These are phyloP conservation scores for Murina feae DNA, from an alignment of 2,113 vertebrate species.

Conservation along the genomic window DNA sequence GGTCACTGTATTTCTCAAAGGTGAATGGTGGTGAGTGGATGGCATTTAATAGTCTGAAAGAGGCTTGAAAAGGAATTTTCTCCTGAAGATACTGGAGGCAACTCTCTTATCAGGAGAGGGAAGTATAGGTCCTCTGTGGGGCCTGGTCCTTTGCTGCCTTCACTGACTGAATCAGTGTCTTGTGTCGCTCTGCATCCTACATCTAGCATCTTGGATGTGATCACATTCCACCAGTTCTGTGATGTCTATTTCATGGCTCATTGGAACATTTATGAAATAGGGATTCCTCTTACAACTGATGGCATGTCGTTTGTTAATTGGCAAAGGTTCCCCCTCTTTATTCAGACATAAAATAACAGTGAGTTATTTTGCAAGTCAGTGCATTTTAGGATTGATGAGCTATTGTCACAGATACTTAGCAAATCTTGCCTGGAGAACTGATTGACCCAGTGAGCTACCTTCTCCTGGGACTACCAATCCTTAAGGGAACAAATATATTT, in stretches of 20 bases:
- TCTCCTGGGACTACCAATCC: neutral
- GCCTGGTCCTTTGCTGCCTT: neutral
- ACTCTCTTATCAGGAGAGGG: neutral
- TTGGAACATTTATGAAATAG: neutral
- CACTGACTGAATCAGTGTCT: neutral
- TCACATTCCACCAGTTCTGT: neutral
- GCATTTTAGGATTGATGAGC: neutral
- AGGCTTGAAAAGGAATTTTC: neutral
- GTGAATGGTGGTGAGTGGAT: neutral
- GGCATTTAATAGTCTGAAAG: constrained; percentile 32
- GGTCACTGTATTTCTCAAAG: constrained; percentile 33
- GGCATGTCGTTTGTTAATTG: neutral
- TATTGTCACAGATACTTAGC: neutral
- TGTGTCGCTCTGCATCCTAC: neutral
- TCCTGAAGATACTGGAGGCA: neutral
- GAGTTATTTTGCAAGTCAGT: neutral
- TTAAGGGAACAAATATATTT: neutral
- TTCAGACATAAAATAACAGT: neutral
- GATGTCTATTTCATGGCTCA: neutral
- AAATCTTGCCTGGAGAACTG: neutral
- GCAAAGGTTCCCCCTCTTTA: neutral
- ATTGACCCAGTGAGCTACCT: neutral
- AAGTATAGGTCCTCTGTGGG: neutral
- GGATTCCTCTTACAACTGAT: neutral
- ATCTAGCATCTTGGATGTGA: neutral